Evolutionary conservation across 2,888 invertebrate genomes (phyloP), one percentile per base, ranked within the genome.

Genomic region (Rutpela maculata): DNA sequence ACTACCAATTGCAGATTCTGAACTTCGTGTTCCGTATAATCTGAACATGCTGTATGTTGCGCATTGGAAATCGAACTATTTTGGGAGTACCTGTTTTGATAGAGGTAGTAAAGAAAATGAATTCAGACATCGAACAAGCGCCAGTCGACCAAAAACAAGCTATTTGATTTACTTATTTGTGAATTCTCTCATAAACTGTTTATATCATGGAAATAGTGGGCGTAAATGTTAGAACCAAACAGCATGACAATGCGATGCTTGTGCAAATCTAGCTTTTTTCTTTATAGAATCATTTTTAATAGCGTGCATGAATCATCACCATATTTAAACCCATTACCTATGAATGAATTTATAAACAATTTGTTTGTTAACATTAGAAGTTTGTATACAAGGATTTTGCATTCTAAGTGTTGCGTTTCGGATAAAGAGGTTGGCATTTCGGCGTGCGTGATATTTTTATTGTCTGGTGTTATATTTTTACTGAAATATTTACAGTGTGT

Each of bases 281-380:
- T 79, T 68, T 74, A 12, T 56, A 76, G 63, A 75, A 74, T 62
- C 19, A 72, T 59, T 77, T 79, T 79, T 79, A 75, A 77, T 59
- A 69, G 59, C 66, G 57, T 17, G 75, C 76, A 77, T 83, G 83
- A 83, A 76, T 83, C 82, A 83, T 78, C 83, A 66, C 71, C 80
- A 55, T 77, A 83, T 80, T 83, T 82, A 78, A 65, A 75, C 70
- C 73, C 63, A 75, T 73, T 67, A 76, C 76, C 76, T 77, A 67
- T 67, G 72, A 71, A 66, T 60, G 77, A 78, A 76, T 69, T 80
- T 76, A 65, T 75, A 74, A 78, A 74, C 79, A 80, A 74, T 65
- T 78, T 80, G 72, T 80, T 78, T 74, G 57, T 50, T 72, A 65
- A 63, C 63, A 55, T 55, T 72, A 63, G 55, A 55, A 55, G 63